Evolutionary conservation across 2,113 vertebrate species (phyloP), one percentile per base, ranked within the genome.

Genomic region (Odobenus rosmarus): DNA sequence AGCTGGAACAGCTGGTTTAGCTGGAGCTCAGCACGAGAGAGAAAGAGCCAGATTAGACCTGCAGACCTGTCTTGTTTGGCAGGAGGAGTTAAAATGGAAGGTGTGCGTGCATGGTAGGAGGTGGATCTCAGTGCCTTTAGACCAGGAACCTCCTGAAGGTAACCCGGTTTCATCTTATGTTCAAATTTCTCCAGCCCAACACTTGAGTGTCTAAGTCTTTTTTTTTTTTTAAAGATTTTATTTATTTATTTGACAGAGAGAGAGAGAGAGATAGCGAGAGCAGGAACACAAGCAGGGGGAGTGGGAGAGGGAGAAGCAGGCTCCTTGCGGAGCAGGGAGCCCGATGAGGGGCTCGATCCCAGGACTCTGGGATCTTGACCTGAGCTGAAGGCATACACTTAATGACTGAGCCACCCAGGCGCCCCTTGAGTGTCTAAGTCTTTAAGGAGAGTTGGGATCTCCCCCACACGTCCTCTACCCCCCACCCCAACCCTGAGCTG

Each of bases 31-130:
- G 71, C 33, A 24, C 7, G 14, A 18, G 33, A 64, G 39, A 49
- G n/a, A 0, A 9, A 23, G 3, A 19, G 5, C 39, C 3, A 1
- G 67, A 13, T n/a, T 19, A 51, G 33, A 26, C 36, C 51, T 31
- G 4, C 4, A 12, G 61, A 24, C n/a, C 57, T 13, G 15, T 15
- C 21, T 23, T 4, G 33, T 55, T 42, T 24, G 64, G 18, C 1
- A 12, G 24, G 42, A 76, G 53, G 28, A 71, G 46, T 88, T 64
- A 46, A 46, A 62, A 33, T 9, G 19, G 53, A 92, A 90, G 14
- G 28, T 1, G 4, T 31, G 10, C 13, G 33, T 39, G 21, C 4
- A 1, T 4, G 36, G 36, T 14, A 3, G 12, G 18, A 4, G n/a
- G 28, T 15, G 8, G 62, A 62, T 61, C 53, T 49, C 42, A 8